Base-by-base conservation (phyloP, 2,113 vertebrate genomes). In the Caloenas nicobarica region DNA sequence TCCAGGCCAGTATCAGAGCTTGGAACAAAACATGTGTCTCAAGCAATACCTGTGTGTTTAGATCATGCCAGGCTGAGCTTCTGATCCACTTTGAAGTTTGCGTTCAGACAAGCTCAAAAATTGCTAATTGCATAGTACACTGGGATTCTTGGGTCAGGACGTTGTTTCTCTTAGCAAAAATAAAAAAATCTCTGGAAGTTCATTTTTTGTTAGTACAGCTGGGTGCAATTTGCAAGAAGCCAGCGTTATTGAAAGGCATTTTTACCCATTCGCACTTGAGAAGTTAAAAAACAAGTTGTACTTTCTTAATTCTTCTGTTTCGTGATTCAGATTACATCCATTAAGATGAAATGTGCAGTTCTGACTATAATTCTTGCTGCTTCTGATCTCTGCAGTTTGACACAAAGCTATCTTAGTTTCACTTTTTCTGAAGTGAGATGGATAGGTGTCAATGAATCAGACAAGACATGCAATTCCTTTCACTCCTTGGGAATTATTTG, bases 1-100 rank as follows among this genome's bases (percentile, higher is more conserved):
- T 91, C 83, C 77, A 91, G 81, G 44, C n/a, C 78, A 86, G 81
- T 82, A 89, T 87, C 78, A 91, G 69, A 89, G 28, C 70, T 74
- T 76, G 74, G 81, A 93, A 82, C 13, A 17, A 87, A 84, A 54
- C 16, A 13, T 2, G 3, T 44, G 33, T 79, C 65, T 92, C 34
- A 1, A 79, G 54, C 60, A 88, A 89, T 80, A 79, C 31, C 34
- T 82, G 21, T 7, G 72, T 44, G 14, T 85, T 87, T 76, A 94
- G 81, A 76, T 57, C 44, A 72, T 66, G n/a, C 51, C 34, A 79
- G 50, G 66, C 50, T 91, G 79, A 65, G 48, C 7, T 92, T 91
- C 86, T 69, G 69, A 93, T 91, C 73, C 34, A 69, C 72, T 74
- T 86, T 61, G 29, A 91, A 78, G 70, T 60, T 48, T 92, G 19